Conservation (phyloP, 2,888 invertebrate genomes). For the Cordilura impudica region DNA sequence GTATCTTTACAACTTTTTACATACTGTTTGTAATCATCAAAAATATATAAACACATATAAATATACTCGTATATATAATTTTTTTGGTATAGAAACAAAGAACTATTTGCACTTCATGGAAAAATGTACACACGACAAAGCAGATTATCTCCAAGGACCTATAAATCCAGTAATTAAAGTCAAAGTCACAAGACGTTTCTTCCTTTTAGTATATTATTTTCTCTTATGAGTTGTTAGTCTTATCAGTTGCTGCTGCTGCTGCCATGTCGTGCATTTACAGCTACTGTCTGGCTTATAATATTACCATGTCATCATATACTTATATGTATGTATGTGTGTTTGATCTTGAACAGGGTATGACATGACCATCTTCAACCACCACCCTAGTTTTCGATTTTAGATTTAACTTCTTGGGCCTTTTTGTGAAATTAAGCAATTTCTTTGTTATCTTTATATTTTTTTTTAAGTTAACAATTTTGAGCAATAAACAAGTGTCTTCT, state of each 20-base stretch:
- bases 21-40: slow-evolving; percentile 45
- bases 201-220: slow-evolving; percentile 50
- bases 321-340: background rate
- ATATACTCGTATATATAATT: no score
- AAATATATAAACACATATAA: no score
- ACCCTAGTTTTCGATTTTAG: slow-evolving; percentile 28
- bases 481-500: slow-evolving; percentile 56
- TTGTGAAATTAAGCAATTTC: slow-evolving; percentile 58
- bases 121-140: slow-evolving; percentile 61
- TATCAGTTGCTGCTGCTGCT: slow-evolving; percentile 49
- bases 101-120: slow-evolving; percentile 34
- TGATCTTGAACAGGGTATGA: slow-evolving; percentile 5
- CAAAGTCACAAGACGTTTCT: slow-evolving; percentile 76
- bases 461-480: slow-evolving; percentile 56
- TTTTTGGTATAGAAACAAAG: slow-evolving; percentile 70
- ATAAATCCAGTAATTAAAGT: slow-evolving; percentile 78
- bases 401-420: slow-evolving; percentile 48
- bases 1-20: slow-evolving; percentile 65
- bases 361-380: slow-evolving; percentile 35
- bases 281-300: slow-evolving; percentile 57
- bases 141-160: slow-evolving; percentile 78
- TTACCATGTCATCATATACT: background rate
- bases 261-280: slow-evolving; percentile 57
- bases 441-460: slow-evolving; percentile 53
- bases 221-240: slow-evolving; percentile 56